Percentiles rank a stretch among this genome's conserved stretches.
These are phyloP conservation scores for Drosophila santomea DNA, from an alignment of 1,140 invertebrate species.

Conservation along the genomic window DNA sequence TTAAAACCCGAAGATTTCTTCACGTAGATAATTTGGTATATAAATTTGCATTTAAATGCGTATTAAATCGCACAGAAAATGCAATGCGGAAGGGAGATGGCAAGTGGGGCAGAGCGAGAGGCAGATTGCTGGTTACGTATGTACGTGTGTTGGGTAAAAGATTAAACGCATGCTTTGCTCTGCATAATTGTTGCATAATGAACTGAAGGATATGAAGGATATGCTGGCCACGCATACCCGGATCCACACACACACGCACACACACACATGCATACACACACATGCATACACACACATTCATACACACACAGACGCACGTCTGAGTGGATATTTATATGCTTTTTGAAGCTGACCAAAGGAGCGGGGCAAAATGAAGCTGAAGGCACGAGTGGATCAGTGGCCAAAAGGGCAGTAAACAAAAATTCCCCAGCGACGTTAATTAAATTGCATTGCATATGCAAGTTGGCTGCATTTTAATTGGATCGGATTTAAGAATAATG, in stretches of 20 bases:
- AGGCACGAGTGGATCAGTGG: constrained; percentile 34
- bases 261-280: constrained; percentile 11
- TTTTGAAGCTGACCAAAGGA: constrained; percentile 48
- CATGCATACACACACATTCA: constrained; percentile 13
- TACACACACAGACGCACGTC: constrained; percentile 17
- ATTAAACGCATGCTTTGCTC: constrained; percentile 83
- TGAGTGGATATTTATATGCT: constrained; percentile 77
- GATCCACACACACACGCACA: constrained; percentile 13
- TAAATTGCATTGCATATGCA: constrained; percentile 82
- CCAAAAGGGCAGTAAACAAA: constrained; percentile 56
- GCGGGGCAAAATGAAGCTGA: neutral
- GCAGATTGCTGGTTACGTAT: constrained; percentile 5
- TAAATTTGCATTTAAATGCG: constrained; percentile 80
- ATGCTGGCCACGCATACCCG: constrained; percentile 49
- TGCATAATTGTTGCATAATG: constrained; percentile 83
- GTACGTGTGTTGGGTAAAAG: constrained; percentile 68
- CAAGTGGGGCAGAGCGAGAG: neutral
- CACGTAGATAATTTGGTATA: constrained; percentile 77
- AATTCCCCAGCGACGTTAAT: constrained; percentile 78
- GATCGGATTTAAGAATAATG: constrained; percentile 82
- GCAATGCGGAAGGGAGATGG: constrained; percentile 9
- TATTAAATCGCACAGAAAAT: constrained; percentile 81
- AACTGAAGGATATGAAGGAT: constrained; percentile 83
- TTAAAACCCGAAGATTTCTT: constrained; percentile 80
- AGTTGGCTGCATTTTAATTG: constrained; percentile 80